Percentiles rank a stretch among this genome's conserved stretches.
Evolutionary conservation across 2,797 vertebrate genomes (phyloP).

Genomic region (Melanotaenia maccullochi): DNA sequence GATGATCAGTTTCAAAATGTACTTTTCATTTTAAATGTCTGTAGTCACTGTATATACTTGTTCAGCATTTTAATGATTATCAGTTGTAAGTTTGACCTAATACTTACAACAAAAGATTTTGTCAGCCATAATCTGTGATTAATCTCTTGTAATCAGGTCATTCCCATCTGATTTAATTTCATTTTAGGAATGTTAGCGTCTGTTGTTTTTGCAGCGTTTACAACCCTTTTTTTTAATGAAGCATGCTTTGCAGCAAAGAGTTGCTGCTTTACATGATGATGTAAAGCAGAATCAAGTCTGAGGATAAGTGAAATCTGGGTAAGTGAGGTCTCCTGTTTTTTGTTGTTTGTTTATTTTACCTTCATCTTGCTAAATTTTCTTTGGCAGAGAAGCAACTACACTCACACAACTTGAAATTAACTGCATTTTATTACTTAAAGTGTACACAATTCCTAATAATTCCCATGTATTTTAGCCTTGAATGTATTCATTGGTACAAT

Average conservation of each 20-base stretch:
- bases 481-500: neutral
- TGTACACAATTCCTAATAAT: neutral
- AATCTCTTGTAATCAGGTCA: neutral
- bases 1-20: neutral
- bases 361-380: conserved; percentile 1
- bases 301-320: no score
- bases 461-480: neutral
- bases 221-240: no score
- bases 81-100: neutral
- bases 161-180: no score
- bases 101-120: neutral
- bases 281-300: no score
- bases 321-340: neutral
- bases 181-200: no score
- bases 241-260: no score
- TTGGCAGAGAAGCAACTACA: conserved; percentile 10
- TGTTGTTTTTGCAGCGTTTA: no score
- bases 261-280: no score
- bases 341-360: neutral
- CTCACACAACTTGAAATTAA: conserved; percentile 18
- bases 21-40: neutral
- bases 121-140: neutral
- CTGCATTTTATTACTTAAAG: conserved; percentile 7
- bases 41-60: neutral
- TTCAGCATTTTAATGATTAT: neutral